phyloP scores from a whole-genome alignment of 64 coral and sea anemone species.

The Porites lutea region DNA sequence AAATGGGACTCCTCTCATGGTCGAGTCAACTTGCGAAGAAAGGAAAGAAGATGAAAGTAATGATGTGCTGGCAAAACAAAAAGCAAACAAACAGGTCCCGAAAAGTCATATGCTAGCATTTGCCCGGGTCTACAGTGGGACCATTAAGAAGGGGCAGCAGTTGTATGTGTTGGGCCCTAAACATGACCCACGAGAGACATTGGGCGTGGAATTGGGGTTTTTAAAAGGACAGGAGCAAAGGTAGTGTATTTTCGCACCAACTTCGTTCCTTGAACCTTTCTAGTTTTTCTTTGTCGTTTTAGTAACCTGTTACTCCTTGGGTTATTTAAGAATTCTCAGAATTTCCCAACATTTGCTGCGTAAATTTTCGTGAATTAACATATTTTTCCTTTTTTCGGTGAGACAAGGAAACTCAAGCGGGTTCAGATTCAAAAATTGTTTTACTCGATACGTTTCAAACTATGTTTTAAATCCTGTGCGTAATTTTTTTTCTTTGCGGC shows the following conservation, averaged over 20 bases:
- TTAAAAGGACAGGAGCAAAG: constrained; percentile 22
- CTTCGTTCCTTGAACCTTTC: background rate
- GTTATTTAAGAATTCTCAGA: no score
- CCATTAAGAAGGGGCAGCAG: constrained; percentile 78
- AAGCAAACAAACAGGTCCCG: constrained; percentile 1
- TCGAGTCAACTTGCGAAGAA: constrained; percentile 4
- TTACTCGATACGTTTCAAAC: no score
- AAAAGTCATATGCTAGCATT: constrained; percentile 92
- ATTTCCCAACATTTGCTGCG: no score
- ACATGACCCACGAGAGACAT: constrained; percentile 73
- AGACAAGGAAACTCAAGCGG: no score
- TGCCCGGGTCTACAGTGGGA: constrained; percentile 93
- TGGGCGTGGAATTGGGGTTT: background rate
- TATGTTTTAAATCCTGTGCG: no score
- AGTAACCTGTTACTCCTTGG: no score
- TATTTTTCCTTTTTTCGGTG: no score
- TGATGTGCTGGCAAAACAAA: background rate
- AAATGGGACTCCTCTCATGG: constrained; percentile 20
- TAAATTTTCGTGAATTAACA: no score
- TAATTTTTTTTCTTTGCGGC: no score
- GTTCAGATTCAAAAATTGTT: no score
- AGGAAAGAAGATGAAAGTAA: constrained; percentile 12
- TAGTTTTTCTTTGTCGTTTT: no score
- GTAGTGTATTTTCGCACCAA: constrained; percentile 5
- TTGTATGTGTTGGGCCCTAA: constrained; percentile 93